Percentiles rank a stretch among this genome's conserved stretches.
Evolutionary conservation across 1,140 invertebrate species (phyloP).

Genomic region (Drosophila oshimai): DNA sequence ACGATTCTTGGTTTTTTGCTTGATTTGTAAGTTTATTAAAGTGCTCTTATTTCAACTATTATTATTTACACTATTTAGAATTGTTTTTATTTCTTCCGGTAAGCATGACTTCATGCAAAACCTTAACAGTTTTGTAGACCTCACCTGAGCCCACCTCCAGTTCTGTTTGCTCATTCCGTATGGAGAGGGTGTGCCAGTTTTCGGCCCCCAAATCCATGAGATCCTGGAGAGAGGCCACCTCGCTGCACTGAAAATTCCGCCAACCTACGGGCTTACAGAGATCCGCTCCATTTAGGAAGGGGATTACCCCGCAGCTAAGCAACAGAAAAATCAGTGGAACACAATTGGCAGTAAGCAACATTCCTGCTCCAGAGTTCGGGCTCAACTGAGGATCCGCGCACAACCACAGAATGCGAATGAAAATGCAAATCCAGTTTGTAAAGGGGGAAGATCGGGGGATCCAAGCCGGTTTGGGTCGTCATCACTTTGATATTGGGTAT

Average conservation of each 20-base stretch:
- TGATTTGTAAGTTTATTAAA: not conserved
- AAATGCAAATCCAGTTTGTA: constrained; percentile 37
- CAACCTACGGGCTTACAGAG: constrained; percentile 42
- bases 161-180: constrained; percentile 41
- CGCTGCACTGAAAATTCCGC: constrained; percentile 51
- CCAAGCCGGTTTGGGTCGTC: constrained; percentile 39
- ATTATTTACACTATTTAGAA: not conserved
- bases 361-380: constrained; percentile 36
- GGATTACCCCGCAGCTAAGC: constrained; percentile 14
- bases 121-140: not conserved
- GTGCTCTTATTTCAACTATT: no score
- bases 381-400: constrained; percentile 39
- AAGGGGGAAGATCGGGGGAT: not conserved
- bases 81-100: no score
- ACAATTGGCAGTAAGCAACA: constrained; percentile 34
- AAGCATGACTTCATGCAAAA: no score
- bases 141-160: constrained; percentile 22
- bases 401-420: constrained; percentile 12
- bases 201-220: constrained; percentile 18
- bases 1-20: no score
- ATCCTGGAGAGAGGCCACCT: constrained; percentile 50
- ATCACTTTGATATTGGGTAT: not conserved
- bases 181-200: constrained; percentile 34
- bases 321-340: constrained; percentile 19
- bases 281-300: constrained; percentile 1